Conservation (phyloP, 2,797 vertebrate genomes). For the Serranus cabrilla region DNA sequence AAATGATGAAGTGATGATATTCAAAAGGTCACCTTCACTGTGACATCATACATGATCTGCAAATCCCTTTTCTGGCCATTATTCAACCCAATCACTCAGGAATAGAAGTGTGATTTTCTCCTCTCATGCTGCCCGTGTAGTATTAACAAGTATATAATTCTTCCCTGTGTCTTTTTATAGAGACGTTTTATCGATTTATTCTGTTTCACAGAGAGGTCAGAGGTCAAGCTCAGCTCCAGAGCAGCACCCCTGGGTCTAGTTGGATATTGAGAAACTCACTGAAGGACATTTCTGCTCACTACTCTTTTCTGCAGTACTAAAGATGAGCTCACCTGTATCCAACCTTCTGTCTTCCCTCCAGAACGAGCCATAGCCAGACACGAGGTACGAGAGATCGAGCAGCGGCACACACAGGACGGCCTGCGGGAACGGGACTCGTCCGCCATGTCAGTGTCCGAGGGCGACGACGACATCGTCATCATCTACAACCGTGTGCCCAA, state of each 20-base stretch:
- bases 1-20: too few relatives aligned
- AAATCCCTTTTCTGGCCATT: too few relatives aligned
- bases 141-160: background rate
- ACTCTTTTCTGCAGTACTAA: background rate
- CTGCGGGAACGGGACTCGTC: conserved; percentile 81
- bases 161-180: background rate
- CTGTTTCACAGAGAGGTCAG: conserved; percentile 7
- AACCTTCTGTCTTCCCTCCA: conserved; percentile 55
- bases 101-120: too few relatives aligned
- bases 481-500: conserved; percentile 99
- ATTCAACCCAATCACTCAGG: too few relatives aligned
- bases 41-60: too few relatives aligned
- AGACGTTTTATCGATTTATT: background rate
- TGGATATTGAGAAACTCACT: background rate
- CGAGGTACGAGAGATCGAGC: conserved; percentile 96
- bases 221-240: conserved; percentile 15
- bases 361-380: conserved; percentile 97
- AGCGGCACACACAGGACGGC: conserved; percentile 92
- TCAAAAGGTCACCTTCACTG: too few relatives aligned
- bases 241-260: background rate
- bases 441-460: conserved; percentile 70
- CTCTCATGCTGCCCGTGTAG: background rate
- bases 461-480: conserved; percentile 93
- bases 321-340: background rate
- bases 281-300: background rate